These are phyloP conservation scores for Acropternis orthonyx DNA, from an alignment of 2,797 vertebrate genomes.

Conservation along the genomic window DNA sequence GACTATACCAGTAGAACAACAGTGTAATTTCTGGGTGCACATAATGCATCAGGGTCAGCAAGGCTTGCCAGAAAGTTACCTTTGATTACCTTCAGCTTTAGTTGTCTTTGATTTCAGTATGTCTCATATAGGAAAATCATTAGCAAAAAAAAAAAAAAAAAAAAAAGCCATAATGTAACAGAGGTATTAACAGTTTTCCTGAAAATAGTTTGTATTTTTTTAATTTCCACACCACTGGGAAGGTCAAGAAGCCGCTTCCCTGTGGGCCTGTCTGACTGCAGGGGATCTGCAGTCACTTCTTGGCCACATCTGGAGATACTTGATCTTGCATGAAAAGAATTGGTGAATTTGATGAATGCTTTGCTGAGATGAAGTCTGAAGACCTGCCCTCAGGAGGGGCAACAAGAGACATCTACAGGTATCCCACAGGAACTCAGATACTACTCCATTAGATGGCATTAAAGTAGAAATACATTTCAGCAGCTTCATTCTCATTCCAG, in stretches of 20 bases:
- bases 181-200: neutral
- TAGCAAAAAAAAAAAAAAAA: neutral
- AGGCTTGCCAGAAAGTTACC: neutral
- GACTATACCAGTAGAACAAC: neutral
- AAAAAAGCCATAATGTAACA: neutral
- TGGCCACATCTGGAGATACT: constrained; percentile 70
- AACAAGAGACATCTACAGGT: constrained; percentile 75
- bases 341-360: constrained; percentile 80
- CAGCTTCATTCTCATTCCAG: neutral
- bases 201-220: constrained; percentile 4
- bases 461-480: neutral
- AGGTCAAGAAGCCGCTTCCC: constrained; percentile 69
- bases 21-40: neutral
- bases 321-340: constrained; percentile 84
- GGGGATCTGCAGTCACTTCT: constrained; percentile 35
- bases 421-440: constrained; percentile 54
- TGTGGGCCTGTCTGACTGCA: constrained; percentile 26
- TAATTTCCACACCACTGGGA: neutral
- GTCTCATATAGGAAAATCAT: neutral
- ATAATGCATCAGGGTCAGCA: neutral
- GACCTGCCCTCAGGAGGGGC: constrained; percentile 68
- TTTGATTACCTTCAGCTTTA: neutral
- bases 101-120: neutral
- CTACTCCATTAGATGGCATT: neutral
- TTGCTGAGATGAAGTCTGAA: constrained; percentile 70